Evolutionary conservation across 1,140 invertebrate genomes (phyloP).

Genomic region (Telenomus remus): DNA sequence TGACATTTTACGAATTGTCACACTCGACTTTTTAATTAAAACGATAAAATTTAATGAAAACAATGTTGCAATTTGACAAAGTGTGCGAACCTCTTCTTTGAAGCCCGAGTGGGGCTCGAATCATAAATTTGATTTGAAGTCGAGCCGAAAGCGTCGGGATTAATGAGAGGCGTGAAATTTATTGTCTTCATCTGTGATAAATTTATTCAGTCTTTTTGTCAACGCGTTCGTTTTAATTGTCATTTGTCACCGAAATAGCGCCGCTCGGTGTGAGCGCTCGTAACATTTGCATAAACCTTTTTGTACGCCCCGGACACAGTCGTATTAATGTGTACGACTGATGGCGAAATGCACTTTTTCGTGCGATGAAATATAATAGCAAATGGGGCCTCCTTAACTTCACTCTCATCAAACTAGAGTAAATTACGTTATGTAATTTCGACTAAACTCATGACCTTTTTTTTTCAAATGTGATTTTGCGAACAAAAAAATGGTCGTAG

Average conservation of each 20-base stretch:
- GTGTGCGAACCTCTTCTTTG: too few species aligned
- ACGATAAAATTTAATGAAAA: too few species aligned
- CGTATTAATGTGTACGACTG: not conserved
- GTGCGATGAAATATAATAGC: constrained; percentile 12
- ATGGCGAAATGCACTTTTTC: constrained; percentile 6
- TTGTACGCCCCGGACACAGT: not conserved
- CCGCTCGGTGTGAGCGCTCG: not conserved
- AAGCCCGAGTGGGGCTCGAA: too few species aligned
- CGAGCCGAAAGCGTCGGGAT: not conserved
- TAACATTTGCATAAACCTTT: constrained; percentile 4
- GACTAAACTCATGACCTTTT: too few species aligned
- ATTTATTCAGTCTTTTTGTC: constrained; percentile 3
- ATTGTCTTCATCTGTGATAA: not conserved
- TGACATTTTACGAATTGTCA: too few species aligned
- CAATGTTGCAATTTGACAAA: too few species aligned
- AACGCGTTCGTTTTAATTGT: constrained; percentile 1
- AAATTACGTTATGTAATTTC: not conserved
- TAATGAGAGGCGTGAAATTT: constrained; percentile 1
- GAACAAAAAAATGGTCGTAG: too few species aligned
- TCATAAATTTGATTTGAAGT: too few species aligned
- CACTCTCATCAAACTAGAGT: constrained; percentile 3
- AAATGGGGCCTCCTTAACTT: constrained; percentile 8
- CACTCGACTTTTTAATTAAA: too few species aligned
- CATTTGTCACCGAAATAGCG: constrained; percentile 2
- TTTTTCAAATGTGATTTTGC: too few species aligned